Percentiles rank a stretch among this genome's conserved stretches.
phyloP scores from a whole-genome alignment of 1,140 invertebrate species.

The honey bee (Apis mellifera) region DNA sequence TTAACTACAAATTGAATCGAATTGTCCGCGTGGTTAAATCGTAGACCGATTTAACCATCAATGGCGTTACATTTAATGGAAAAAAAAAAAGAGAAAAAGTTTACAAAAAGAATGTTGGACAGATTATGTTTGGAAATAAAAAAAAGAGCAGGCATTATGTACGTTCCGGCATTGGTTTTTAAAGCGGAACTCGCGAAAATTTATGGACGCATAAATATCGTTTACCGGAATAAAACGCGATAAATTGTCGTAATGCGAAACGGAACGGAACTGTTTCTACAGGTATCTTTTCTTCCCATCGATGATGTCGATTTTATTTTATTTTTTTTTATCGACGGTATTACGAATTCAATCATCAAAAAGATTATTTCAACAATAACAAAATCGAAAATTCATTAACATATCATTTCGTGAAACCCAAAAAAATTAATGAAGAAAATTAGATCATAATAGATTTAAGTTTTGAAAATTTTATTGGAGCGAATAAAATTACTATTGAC shows the following conservation, averaged over 20 bases:
- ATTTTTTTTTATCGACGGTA: not conserved
- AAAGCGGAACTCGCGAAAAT: slow-evolving; percentile 4
- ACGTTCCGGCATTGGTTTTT: slow-evolving; percentile 21
- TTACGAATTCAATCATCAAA: not conserved
- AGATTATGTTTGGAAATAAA: slow-evolving; percentile 9
- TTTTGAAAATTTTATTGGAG: no score
- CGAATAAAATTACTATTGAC: no score
- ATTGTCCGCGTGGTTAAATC: no score
- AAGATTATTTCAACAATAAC: not conserved
- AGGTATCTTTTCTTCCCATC: not conserved
- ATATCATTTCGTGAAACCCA: no score
- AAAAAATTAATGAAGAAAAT: no score
- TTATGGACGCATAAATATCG: slow-evolving; percentile 32
- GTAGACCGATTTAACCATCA: no score
- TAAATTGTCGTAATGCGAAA: slow-evolving; percentile 24
- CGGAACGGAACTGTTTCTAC: slow-evolving; percentile 15
- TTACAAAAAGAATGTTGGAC: not conserved
- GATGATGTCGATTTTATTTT: slow-evolving; percentile 3
- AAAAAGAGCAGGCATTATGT: slow-evolving; percentile 1
- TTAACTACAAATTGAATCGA: no score
- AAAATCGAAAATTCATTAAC: no score
- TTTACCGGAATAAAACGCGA: slow-evolving; percentile 25
- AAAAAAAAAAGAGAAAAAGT: not conserved
- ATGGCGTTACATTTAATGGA: no score
- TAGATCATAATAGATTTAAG: no score